Conservation (phyloP, 2,888 invertebrate genomes). For the Rotaria socialis region DNA sequence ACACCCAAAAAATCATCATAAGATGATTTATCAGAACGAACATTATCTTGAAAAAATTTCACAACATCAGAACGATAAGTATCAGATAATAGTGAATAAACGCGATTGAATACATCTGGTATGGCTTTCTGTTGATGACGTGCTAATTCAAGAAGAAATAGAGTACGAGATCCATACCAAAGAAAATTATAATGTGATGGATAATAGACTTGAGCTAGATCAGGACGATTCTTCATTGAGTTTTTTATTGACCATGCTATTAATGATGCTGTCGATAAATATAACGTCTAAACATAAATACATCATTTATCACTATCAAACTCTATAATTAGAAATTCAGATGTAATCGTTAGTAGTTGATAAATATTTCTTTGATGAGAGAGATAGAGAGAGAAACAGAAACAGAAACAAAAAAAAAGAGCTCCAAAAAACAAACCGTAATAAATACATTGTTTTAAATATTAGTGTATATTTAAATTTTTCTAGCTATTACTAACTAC, state of each 20-base stretch:
- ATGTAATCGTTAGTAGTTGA: too few species aligned
- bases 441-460: too few species aligned
- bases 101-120: not conserved
- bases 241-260: slow-evolving; percentile 43
- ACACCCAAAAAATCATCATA: slow-evolving; percentile 44
- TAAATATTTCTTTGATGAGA: too few species aligned
- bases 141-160: slow-evolving; percentile 42
- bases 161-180: slow-evolving; percentile 42
- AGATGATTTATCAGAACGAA: not conserved
- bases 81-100: slow-evolving; percentile 38
- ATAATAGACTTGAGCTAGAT: slow-evolving; percentile 47
- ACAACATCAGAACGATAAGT: slow-evolving; percentile 40
- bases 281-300: slow-evolving; percentile 24
- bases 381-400: too few species aligned
- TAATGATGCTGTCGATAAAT: slow-evolving; percentile 40
- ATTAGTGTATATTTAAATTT: too few species aligned
- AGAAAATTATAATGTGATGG: slow-evolving; percentile 45
- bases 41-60: slow-evolving; percentile 2
- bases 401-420: too few species aligned
- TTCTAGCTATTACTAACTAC: too few species aligned
- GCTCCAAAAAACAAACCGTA: too few species aligned
- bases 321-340: slow-evolving; percentile 1
- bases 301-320: not conserved
- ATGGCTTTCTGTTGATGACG: slow-evolving; percentile 24
- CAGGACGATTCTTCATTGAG: slow-evolving; percentile 41